Percentiles rank a stretch among this genome's conserved stretches.
These are phyloP conservation scores for Montipora cactus DNA, from an alignment of 64 coral and sea anemone genomes.

Conservation along the genomic window DNA sequence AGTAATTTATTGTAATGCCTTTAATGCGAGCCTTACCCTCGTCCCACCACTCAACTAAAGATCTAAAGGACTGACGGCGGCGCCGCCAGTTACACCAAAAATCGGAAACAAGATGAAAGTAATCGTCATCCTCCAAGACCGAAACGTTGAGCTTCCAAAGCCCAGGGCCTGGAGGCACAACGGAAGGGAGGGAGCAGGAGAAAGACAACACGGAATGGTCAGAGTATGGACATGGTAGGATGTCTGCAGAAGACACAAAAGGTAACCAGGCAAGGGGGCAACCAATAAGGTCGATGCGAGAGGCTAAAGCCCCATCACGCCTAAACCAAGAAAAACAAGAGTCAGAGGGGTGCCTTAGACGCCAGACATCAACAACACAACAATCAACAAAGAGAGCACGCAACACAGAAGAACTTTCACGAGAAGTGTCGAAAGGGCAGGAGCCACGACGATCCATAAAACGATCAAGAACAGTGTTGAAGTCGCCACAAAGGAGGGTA, in stretches of 20 bases:
- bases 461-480: background rate
- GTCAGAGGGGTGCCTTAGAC: background rate
- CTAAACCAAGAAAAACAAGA: background rate
- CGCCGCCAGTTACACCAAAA: background rate
- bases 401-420: background rate
- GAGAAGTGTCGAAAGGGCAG: accelerated
- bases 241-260: background rate
- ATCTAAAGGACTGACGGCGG: background rate
- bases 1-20: background rate
- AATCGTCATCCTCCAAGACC: background rate
- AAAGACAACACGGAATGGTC: constrained; percentile 50
- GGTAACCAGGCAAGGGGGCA: background rate
- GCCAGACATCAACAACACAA: background rate
- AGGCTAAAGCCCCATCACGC: background rate
- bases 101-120: background rate
- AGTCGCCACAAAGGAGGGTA: background rate
- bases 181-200: background rate
- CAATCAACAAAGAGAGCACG: background rate
- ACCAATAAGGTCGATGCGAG: background rate
- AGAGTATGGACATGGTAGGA: constrained; percentile 8
- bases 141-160: constrained; percentile 24
- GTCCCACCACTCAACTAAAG: background rate
- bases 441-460: background rate
- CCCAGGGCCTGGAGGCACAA: background rate
- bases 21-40: background rate